phyloP scores from a whole-genome alignment of 2,113 vertebrate species.

The Vulpes ferrilata region DNA sequence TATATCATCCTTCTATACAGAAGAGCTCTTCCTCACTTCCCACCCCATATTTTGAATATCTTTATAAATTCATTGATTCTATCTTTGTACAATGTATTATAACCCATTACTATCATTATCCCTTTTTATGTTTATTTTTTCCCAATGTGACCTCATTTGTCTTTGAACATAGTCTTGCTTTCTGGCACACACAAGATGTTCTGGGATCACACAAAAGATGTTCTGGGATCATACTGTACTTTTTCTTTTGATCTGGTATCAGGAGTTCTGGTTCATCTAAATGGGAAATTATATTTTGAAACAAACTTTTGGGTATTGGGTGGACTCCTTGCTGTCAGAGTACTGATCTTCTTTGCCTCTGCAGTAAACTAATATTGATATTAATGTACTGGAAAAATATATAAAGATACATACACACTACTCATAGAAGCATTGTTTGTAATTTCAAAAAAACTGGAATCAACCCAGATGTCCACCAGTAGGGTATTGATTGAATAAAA shows the following conservation, averaged over 20 bases:
- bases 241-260: background rate
- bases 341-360: background rate
- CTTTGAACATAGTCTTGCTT: background rate
- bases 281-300: background rate
- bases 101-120: background rate
- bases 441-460: background rate
- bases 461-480: background rate
- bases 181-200: background rate
- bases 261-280: background rate
- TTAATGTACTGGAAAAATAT: background rate
- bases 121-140: background rate
- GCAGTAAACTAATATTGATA: background rate
- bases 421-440: background rate
- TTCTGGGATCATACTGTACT: background rate
- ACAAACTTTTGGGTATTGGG: background rate
- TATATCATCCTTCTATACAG: background rate
- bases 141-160: background rate
- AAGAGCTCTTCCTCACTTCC: no score
- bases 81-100: background rate
- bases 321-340: background rate
- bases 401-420: background rate
- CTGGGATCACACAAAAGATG: background rate
- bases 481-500: background rate
- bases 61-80: background rate
- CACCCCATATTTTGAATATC: background rate